Evolutionary conservation across 2,113 vertebrate species (phyloP), one percentile per base, ranked within the genome.

Genomic region (Cisticola juncidis): DNA sequence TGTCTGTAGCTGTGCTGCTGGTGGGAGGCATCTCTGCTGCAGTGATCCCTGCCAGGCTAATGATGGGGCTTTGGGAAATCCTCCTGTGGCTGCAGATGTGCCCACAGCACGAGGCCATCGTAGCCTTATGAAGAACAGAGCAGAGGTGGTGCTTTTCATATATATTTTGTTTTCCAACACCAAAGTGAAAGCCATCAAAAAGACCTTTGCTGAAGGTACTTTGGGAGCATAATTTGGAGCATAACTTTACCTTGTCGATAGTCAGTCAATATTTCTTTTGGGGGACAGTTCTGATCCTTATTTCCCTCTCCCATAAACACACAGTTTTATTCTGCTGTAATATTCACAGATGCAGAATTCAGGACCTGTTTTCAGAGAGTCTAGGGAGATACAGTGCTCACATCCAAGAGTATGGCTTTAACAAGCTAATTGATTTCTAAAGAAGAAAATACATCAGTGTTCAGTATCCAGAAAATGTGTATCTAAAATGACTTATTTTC

Each of bases 401-500:
- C 0, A 0, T 81, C 87, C 35, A 45, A 29, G 56, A 78, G 11
- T 19, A 14, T 40, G 19, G 25, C 62, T 95, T 76, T 60, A 86
- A 69, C 42, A 87, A 47, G 50, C 31, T 3, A 33, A 84, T 56
- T 54, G 33, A 25, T 78, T 90, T 92, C 77, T 72, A 45, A 56
- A 84, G 44, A 15, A 92, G 23, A 68, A 94, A 84, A 71, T 45
- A 42, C 20, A 79, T 50, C 31, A 57, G 36, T 73, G 14, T n/a
- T 86, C 2, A 2, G 16, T 60, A 33, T 54, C 40, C 60, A 45
- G 65, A 81, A 76, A 89, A 88, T 9, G 11, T 29, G 17, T 38
- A 87, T 56, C 54, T 71, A 36, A 89, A 88, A 74, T 42, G 5
- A 81, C 21, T 81, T 85, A n/a, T 74, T 90, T 72, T 74, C 12